phyloP scores from a whole-genome alignment of 2,888 invertebrate species.

The Agrotis exclamationis region DNA sequence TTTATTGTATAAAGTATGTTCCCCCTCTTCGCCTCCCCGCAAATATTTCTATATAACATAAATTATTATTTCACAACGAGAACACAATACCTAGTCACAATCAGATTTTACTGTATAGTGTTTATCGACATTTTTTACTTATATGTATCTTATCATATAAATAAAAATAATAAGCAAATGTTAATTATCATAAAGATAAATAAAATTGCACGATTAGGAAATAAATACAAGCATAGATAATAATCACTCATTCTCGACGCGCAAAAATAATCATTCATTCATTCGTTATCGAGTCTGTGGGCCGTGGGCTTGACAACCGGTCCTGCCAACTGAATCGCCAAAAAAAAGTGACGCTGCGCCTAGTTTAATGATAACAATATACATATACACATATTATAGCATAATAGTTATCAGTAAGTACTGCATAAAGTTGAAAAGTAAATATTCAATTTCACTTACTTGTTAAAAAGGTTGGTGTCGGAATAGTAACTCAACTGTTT shows the following conservation, averaged over 20 bases:
- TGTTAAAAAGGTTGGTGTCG: slow-evolving; percentile 1
- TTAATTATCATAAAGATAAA: slow-evolving; percentile 16
- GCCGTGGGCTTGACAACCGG: slow-evolving; percentile 19
- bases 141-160: slow-evolving; percentile 1
- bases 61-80: not conserved
- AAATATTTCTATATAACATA: not conserved
- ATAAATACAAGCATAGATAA: slow-evolving; percentile 3
- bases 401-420: slow-evolving; percentile 12
- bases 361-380: slow-evolving; percentile 3
- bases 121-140: not conserved
- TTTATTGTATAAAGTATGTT: not conserved
- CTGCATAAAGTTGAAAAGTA: slow-evolving; percentile 1
- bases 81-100: not conserved
- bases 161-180: not conserved
- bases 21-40: too few relatives aligned
- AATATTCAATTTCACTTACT: slow-evolving; percentile 35
- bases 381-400: slow-evolving; percentile 1
- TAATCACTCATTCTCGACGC: not conserved
- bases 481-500: slow-evolving; percentile 26
- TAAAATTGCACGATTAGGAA: not conserved
- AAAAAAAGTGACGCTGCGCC: slow-evolving; percentile 22
- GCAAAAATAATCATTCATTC: slow-evolving; percentile 24
- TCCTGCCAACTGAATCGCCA: slow-evolving; percentile 55
- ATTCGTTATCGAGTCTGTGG: slow-evolving; percentile 40
- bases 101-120: not conserved